These are phyloP conservation scores for Dolichoris vasculosae DNA, from an alignment of 1,140 invertebrate genomes.

Conservation along the genomic window DNA sequence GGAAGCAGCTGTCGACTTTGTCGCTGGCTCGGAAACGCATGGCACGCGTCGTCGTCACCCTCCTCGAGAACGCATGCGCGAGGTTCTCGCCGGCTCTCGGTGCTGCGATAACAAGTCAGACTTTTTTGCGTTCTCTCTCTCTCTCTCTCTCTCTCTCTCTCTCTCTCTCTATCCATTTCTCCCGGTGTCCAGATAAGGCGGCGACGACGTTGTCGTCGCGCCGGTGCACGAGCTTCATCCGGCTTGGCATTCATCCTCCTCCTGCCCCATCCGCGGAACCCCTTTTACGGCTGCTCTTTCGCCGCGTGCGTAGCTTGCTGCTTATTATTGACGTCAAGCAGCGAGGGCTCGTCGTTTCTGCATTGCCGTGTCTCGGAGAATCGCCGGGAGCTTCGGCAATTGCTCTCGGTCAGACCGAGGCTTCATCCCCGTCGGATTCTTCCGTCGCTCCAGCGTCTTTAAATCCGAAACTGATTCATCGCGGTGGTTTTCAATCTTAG, in stretches of 20 bases:
- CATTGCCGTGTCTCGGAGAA: not conserved
- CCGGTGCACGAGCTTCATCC: not conserved
- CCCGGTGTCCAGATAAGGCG: not conserved
- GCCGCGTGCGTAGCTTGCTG: not conserved
- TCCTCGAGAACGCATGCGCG: not conserved
- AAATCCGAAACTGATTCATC: not conserved
- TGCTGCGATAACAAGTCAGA: not conserved
- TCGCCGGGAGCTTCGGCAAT: not conserved
- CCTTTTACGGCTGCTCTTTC: not conserved
- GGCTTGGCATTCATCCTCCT: not conserved
- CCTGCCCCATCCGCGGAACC: not conserved
- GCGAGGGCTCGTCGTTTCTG: not conserved
- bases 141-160: conserved; percentile 10
- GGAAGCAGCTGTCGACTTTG: not conserved
- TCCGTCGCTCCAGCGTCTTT: not conserved
- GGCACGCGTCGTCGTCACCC: not conserved
- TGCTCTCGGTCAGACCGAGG: not conserved
- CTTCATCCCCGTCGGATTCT: not conserved
- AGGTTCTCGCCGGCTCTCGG: not conserved
- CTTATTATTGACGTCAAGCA: conserved; percentile 12
- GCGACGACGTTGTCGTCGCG: not conserved
- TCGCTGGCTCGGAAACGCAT: not conserved
- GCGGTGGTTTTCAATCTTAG: not conserved
- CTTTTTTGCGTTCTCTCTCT: not conserved
- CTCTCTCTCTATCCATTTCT: not conserved